phyloP scores from a whole-genome alignment of 1,140 invertebrate genomes.

The Ylistrum balloti region DNA sequence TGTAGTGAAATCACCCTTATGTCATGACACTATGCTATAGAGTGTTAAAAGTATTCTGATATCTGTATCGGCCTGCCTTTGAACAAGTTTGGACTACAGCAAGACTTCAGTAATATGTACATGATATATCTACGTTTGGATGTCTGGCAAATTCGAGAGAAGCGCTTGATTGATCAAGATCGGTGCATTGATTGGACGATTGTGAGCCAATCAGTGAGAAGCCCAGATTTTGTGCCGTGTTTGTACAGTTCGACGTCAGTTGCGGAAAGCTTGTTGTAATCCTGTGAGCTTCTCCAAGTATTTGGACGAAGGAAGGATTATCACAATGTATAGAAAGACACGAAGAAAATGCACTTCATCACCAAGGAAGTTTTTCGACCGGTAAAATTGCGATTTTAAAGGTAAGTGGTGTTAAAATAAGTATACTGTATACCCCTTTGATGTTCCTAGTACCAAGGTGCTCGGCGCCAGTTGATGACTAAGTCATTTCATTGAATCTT shows the following conservation, averaged over 20 bases:
- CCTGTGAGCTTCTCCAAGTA: slow-evolving; percentile 19
- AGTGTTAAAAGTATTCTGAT: too few species aligned
- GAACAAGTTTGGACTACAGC: not conserved
- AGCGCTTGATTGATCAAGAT: not conserved
- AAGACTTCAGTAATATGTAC: not conserved
- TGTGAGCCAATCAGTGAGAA: not conserved
- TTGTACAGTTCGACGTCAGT: slow-evolving; percentile 37
- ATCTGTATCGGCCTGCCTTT: too few species aligned
- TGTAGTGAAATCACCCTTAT: too few species aligned
- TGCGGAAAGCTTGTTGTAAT: slow-evolving; percentile 22
- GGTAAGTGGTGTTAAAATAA: not conserved
- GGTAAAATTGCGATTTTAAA: slow-evolving; percentile 27
- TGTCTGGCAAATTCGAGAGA: not conserved
- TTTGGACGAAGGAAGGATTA: slow-evolving; percentile 38
- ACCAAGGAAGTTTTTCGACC: not conserved
- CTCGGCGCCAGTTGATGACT: slow-evolving; percentile 29
- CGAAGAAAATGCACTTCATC: not conserved
- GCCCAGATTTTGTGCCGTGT: slow-evolving; percentile 31
- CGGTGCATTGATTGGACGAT: not conserved
- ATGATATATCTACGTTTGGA: not conserved
- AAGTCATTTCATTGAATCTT: not conserved
- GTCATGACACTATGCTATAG: too few species aligned
- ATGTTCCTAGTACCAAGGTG: not conserved
- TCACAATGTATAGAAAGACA: slow-evolving; percentile 29
- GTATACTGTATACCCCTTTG: not conserved